Evolutionary conservation across 2,113 vertebrate species (phyloP), one percentile per base, ranked within the genome.

Genomic region (Hyperopisus bebe): DNA sequence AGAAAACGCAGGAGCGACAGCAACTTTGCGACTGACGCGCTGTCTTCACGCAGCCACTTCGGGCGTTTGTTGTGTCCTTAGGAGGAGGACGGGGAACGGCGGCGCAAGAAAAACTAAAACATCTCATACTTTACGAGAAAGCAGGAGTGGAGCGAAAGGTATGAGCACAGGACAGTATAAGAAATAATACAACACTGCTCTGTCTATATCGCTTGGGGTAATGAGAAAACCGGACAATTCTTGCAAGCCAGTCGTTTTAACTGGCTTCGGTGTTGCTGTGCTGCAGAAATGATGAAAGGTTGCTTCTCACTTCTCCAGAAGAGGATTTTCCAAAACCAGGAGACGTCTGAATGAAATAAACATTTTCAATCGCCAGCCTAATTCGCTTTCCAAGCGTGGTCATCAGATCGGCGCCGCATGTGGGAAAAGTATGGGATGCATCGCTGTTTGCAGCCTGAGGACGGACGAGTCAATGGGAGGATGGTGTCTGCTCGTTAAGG

Each of bases 11-110:
- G 83, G 89, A 82, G 87, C 89, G 84, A 48, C 86, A 39, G 74
- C 82, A 91, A 92, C 88, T 93, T 90, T 86, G 88, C 89, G 80
- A 88, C 85, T 90, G 89, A 93, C 90, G 92, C 90, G 48, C 80
- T 55, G 90, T 87, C 89, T 53, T 50, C 19, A 19, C 77, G 50
- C n/a, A 86, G 46, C 39, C 89, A 46, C 89, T 66, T 27, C 80
- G 85, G 46, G 90, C 46, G 42, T 90, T 89, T 53, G 89, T 84
- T 89, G 31, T 77, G 70, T 50, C 70, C 31, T 24, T 74, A 88
- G 55, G 85, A 90, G 84, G 50, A 90, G 84, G 74, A 85, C 89
- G 13, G 5, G 31, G 13, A 19, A 8, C n/a, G 70, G 48, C 46
- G 85, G 66, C 62, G 39, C 39, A 84, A 85, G 17, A 42, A 42